Conservation (phyloP, 2,113 vertebrate genomes). For the Pseudorasbora parva region DNA sequence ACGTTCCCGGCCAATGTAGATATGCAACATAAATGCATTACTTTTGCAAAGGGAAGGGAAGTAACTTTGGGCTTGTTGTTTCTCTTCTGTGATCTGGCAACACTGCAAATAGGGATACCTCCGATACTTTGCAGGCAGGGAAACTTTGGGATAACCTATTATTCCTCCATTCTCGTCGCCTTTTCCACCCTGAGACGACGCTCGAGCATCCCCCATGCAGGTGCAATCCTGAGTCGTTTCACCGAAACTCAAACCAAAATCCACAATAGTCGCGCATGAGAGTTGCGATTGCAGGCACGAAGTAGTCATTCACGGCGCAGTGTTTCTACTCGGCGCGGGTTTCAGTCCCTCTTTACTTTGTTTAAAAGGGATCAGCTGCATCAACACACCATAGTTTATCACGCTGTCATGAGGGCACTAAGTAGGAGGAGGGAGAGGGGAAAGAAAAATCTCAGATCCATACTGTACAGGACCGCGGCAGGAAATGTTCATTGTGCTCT, state of each 20-base stretch:
- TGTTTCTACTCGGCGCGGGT: neutral
- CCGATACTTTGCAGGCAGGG: neutral
- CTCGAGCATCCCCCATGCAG: neutral
- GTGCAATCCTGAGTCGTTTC: neutral
- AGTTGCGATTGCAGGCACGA: neutral
- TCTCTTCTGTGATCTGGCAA: neutral
- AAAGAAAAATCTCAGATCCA: conserved; percentile 38
- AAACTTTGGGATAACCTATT: neutral
- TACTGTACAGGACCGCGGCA: conserved; percentile 16
- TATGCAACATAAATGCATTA: neutral
- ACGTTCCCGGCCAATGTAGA: neutral
- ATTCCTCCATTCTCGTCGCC: neutral
- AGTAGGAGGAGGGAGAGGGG: neutral
- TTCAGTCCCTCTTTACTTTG: neutral
- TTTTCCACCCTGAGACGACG: neutral
- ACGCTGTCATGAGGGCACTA: conserved; percentile 18
- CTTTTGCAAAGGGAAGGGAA: neutral
- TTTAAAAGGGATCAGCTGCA: neutral
- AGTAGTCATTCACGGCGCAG: neutral
- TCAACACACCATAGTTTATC: conserved; percentile 28
- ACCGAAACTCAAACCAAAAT: neutral
- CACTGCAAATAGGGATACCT: neutral
- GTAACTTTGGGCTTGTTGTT: neutral
- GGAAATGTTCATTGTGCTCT: conserved; percentile 67
- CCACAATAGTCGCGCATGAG: neutral